Evolutionary conservation across 37 sponge, comb jelly and placozoan genomes (phyloP).

Genomic region (Cliona cf. orientalis): DNA sequence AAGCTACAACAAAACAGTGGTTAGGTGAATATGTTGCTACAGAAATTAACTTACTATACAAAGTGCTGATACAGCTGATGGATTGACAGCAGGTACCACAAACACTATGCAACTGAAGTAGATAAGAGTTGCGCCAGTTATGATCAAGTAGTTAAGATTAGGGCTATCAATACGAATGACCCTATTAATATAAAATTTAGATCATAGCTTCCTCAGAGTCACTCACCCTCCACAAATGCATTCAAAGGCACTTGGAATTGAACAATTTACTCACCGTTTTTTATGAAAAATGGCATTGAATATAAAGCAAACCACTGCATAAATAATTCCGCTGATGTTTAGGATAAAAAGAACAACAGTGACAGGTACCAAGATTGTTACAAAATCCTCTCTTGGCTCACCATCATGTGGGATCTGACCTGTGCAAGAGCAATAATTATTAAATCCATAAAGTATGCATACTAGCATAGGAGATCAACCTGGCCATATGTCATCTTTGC

Average conservation of each 20-base stretch:
- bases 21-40: too few species aligned
- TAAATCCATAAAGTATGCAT: too few species aligned
- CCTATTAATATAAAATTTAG: neutral
- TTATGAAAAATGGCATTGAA: conserved; percentile 18
- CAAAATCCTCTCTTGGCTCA: neutral
- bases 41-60: conserved; percentile 18
- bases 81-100: neutral
- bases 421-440: too few species aligned
- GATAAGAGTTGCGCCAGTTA: conserved; percentile 1
- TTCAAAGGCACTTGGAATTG: too few species aligned
- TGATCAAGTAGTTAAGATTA: conserved; percentile 19
- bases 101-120: neutral
- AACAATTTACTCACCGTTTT: too few species aligned
- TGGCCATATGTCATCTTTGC: too few species aligned
- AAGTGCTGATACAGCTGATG: neutral
- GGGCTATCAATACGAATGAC: conserved; percentile 6
- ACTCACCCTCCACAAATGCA: too few species aligned
- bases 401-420: conserved; percentile 33
- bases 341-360: conserved; percentile 2
- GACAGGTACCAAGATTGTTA: neutral
- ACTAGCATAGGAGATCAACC: too few species aligned
- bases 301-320: conserved; percentile 16
- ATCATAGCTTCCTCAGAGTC: too few species aligned
- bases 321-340: neutral
- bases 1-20: too few species aligned